Conservation (phyloP, 2,797 vertebrate species). For the Cyprinodon diabolis region DNA sequence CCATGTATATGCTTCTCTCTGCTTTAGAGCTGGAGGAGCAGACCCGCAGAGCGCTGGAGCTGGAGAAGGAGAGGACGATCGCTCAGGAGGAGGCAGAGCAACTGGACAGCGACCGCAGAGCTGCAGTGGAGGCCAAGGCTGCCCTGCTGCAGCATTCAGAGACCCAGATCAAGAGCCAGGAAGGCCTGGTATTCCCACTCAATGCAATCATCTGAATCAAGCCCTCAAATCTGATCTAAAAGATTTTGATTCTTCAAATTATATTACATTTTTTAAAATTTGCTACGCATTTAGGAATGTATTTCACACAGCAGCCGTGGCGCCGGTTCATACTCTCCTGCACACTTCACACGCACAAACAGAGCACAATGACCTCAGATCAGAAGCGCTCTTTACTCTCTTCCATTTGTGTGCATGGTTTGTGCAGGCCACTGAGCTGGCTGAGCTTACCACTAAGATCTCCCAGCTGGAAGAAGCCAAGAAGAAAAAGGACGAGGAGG, state of each 20-base stretch:
- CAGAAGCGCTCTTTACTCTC: slow-evolving; percentile 60
- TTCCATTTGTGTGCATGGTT: slow-evolving; percentile 60
- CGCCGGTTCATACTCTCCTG: slow-evolving; percentile 6
- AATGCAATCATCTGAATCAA: background rate
- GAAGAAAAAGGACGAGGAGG: slow-evolving; percentile 93
- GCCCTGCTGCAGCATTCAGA: slow-evolving; percentile 87
- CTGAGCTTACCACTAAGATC: slow-evolving; percentile 92
- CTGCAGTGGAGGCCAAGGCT: slow-evolving; percentile 91
- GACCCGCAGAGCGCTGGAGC: slow-evolving; percentile 89
- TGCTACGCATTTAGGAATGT: too few species aligned
- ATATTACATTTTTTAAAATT: background rate
- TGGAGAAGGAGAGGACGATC: slow-evolving; percentile 91
- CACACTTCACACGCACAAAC: slow-evolving; percentile 21
- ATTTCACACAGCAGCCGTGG: too few species aligned
- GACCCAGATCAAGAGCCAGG: slow-evolving; percentile 91
- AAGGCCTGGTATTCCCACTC: slow-evolving; percentile 84
- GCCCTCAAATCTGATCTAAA: slow-evolving; percentile 9
- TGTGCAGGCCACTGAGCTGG: slow-evolving; percentile 91
- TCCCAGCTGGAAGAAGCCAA: slow-evolving; percentile 91
- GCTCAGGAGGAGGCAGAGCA: slow-evolving; percentile 93
- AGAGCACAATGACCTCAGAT: slow-evolving; percentile 61
- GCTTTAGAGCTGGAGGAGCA: slow-evolving; percentile 94
- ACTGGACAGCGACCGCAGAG: slow-evolving; percentile 88
- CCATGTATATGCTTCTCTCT: background rate
- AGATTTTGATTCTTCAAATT: background rate